These are phyloP conservation scores for Lates japonicus DNA, from an alignment of 2,797 vertebrate genomes.

Conservation along the genomic window DNA sequence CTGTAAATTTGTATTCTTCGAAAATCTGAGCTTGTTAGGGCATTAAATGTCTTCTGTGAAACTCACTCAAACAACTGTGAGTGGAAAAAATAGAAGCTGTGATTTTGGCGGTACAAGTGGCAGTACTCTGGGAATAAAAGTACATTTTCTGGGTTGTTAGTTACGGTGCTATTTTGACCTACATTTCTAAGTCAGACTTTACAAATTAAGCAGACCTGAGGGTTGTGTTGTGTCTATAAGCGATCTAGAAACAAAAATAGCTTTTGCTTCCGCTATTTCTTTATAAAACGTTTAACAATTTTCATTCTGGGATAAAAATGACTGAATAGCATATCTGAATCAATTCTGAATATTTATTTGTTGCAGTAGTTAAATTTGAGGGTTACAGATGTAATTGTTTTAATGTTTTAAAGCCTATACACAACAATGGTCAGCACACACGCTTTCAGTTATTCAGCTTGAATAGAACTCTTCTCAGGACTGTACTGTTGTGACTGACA, in stretches of 20 bases:
- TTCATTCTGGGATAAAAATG: background rate
- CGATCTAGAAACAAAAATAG: background rate
- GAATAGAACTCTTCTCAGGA: background rate
- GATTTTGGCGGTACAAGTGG: background rate
- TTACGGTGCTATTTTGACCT: background rate
- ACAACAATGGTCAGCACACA: background rate
- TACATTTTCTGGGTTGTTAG: background rate
- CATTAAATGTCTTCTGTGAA: no score
- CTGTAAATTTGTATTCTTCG: no score
- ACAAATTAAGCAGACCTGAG: background rate
- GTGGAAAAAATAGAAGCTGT: background rate
- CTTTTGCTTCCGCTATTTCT: background rate
- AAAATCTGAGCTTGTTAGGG: no score
- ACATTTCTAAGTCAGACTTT: background rate
- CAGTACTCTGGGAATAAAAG: background rate
- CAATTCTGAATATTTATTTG: slow-evolving; percentile 48
- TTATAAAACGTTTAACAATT: background rate
- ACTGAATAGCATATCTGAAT: slow-evolving; percentile 5
- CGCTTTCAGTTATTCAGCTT: background rate
- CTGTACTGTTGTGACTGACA: background rate
- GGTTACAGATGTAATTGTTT: slow-evolving; percentile 28
- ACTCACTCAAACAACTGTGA: no score
- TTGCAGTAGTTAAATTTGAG: slow-evolving; percentile 21
- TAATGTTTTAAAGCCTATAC: slow-evolving; percentile 6
- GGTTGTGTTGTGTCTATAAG: no score